phyloP scores from a whole-genome alignment of 2,113 vertebrate species.

The Ellobius talpinus region DNA sequence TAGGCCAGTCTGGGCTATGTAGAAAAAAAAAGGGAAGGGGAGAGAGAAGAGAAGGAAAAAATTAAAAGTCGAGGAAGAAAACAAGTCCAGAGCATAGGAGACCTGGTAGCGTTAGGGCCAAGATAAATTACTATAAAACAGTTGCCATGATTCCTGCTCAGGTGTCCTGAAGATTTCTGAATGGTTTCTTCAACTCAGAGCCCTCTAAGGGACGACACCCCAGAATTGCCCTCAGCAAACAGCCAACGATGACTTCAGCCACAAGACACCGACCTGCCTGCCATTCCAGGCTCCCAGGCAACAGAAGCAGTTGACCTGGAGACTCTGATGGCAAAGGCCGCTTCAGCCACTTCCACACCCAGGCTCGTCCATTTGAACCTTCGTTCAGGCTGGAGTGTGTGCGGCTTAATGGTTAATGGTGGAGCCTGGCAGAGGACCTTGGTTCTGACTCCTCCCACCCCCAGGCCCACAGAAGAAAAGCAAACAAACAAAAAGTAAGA shows the following conservation, averaged over 20 bases:
- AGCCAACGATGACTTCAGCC: accelerated
- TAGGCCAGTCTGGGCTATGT: background rate
- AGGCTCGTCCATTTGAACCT: background rate
- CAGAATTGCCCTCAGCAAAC: background rate
- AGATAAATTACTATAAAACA: background rate
- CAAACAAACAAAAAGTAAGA: background rate
- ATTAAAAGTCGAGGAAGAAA: background rate
- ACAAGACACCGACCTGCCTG: background rate
- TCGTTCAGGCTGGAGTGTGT: background rate
- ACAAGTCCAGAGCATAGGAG: background rate
- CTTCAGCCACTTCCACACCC: background rate
- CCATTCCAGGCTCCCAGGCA: background rate
- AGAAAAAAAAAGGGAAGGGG: background rate
- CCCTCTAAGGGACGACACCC: background rate
- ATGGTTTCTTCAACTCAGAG: background rate
- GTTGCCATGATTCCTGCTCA: background rate
- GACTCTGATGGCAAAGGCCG: background rate
- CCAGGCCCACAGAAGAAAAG: background rate
- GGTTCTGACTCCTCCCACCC: background rate
- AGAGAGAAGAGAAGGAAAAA: accelerated
- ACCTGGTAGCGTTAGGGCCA: background rate
- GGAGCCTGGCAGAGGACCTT: too few species aligned
- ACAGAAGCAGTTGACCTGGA: background rate
- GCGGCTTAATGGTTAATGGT: background rate
- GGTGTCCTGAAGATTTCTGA: background rate